A percentile compares a stretch with the other conserved stretches of the same genome.
phyloP scores from a whole-genome alignment of 2,888 invertebrate genomes.

The Patella depressa region DNA sequence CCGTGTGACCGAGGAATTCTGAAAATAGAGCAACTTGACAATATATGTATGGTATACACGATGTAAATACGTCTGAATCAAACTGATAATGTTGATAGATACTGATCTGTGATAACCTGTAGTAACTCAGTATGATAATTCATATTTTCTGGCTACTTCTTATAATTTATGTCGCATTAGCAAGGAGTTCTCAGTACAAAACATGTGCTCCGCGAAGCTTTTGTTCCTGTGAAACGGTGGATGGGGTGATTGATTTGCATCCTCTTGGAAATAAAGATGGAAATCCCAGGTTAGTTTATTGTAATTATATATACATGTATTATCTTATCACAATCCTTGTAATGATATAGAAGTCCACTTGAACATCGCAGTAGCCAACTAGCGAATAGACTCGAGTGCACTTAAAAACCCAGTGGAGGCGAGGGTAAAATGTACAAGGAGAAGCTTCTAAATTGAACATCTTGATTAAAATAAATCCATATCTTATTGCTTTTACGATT shows the following conservation, averaged over 20 bases:
- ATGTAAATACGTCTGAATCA: no score
- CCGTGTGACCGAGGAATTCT: no score
- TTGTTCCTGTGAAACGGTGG: slow-evolving; percentile 14
- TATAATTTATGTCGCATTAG: no score
- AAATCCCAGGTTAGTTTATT: slow-evolving; percentile 8
- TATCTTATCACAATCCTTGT: neutral
- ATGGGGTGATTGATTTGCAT: slow-evolving; percentile 17
- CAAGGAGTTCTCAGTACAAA: neutral
- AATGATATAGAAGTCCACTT: neutral
- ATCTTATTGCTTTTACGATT: no score
- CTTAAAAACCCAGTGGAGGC: neutral
- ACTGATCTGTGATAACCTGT: no score
- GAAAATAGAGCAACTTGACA: no score
- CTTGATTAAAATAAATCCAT: neutral
- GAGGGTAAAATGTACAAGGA: neutral
- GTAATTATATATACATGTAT: neutral
- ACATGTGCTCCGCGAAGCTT: neutral
- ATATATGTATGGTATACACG: no score
- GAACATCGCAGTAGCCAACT: neutral
- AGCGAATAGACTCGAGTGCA: neutral
- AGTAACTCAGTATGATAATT: no score
- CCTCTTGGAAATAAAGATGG: slow-evolving; percentile 13
- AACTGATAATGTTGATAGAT: no score
- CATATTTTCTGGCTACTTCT: no score
- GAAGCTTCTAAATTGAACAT: neutral